phyloP scores from a whole-genome alignment of 2,888 invertebrate genomes.

The Meta bourneti region DNA sequence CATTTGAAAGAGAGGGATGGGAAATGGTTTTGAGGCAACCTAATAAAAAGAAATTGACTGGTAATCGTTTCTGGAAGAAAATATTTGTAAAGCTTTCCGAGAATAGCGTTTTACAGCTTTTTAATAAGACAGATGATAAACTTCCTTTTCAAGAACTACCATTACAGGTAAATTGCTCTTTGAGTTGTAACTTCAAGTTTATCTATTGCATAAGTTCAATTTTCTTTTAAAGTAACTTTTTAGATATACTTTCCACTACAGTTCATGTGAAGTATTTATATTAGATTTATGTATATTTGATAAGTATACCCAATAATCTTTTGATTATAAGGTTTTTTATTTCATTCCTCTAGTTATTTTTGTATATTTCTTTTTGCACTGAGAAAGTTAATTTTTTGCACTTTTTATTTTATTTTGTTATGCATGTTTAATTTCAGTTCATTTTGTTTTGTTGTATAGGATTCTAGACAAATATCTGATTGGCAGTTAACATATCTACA shows the following conservation, averaged over 20 bases:
- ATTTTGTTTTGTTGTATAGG: constrained; percentile 70
- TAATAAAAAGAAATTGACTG: constrained; percentile 97
- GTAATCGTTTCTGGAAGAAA: constrained; percentile 94
- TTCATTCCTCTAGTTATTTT: background rate
- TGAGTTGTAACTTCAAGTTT: background rate
- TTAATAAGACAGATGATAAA: constrained; percentile 90
- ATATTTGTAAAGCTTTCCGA: constrained; percentile 92
- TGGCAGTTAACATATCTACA: constrained; percentile 54
- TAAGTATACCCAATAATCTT: background rate
- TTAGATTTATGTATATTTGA: background rate
- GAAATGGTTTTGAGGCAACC: constrained; percentile 97
- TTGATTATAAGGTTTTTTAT: background rate
- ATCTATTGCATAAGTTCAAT: background rate
- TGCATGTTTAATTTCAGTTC: constrained; percentile 68
- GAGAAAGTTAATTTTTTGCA: constrained; percentile 8
- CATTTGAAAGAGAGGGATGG: constrained; percentile 93
- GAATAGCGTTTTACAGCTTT: constrained; percentile 89
- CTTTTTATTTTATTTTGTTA: constrained; percentile 57
- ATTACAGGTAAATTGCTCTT: constrained; percentile 84
- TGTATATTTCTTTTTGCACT: constrained; percentile 3
- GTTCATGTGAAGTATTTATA: background rate
- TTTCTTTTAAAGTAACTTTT: background rate
- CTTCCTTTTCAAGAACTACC: constrained; percentile 97
- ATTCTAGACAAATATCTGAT: constrained; percentile 42
- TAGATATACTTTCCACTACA: background rate